Base-by-base conservation (phyloP, 2,113 vertebrate species). In the Mobula hypostoma region DNA sequence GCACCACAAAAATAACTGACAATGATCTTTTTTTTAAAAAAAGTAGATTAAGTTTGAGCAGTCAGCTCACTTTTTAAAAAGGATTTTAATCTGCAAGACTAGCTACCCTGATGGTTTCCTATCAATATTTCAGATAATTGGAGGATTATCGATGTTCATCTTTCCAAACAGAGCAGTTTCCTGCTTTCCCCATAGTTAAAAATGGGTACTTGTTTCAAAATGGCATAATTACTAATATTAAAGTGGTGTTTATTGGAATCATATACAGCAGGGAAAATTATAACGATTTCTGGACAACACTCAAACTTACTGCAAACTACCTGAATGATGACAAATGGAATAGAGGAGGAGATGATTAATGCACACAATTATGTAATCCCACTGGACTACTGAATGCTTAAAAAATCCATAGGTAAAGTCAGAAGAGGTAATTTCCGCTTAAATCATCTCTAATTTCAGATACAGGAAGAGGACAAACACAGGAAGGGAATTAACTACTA, bases 401-500 rank as follows among this genome's bases (percentile, higher is more conserved):
- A 36, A 68, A 72, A 9, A 32, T 70, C 48, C 36, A 74, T 32
- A 32, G 58, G 58, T 27, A 93, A 74, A 74, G 21, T 74, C 32
- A 48, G 17, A 11, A 32, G 19, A 21, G 70, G 48, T 91, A 63
- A 90, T 36, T 93, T 72, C 24, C 58, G 83, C 83, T 68, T 66
- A 92, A 92, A 92, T 92, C 29, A 93, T 74, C 56, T 68, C 66
- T 48, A 93, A 76, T 56, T 19, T 63, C 40, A 14, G 74, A 29
- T 68, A 90, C 7, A 56, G 68, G 63, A 93, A 8, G 0, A 56
- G 68, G 68, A 93, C 74, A 92, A 15, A 15, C 72, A 27, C 48
- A 36, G 68, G 70, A 72, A 56, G 70, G 85, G 85, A 32, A 76
- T 74, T 93, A 92, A 11, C 90, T 72, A 93, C 19, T 32, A 93